phyloP scores from a whole-genome alignment of 2,797 vertebrate genomes.

The Xerus rutilus region DNA sequence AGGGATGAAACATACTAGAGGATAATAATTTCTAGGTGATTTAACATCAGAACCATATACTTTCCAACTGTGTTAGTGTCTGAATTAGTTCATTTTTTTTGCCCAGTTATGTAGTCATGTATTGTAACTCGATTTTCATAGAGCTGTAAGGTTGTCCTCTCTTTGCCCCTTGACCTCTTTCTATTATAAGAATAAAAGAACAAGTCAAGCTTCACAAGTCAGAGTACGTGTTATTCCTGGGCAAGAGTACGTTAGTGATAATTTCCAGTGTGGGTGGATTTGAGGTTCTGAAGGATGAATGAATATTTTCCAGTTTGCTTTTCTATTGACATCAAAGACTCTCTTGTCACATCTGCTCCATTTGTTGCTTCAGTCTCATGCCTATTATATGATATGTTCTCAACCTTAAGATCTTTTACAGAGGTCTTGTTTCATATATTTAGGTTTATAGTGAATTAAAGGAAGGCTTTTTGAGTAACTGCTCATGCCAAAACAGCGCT shows the following conservation, averaged over 20 bases:
- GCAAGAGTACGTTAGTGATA: slow-evolving; percentile 77
- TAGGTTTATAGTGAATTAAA: slow-evolving; percentile 58
- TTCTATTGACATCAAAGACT: slow-evolving; percentile 79
- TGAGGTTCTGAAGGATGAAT: slow-evolving; percentile 82
- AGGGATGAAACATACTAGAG: background rate
- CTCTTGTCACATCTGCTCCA: slow-evolving; percentile 56
- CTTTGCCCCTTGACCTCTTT: slow-evolving; percentile 60
- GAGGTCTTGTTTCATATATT: slow-evolving; percentile 55
- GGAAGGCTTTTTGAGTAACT: slow-evolving; percentile 50
- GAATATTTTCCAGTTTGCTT: slow-evolving; percentile 83
- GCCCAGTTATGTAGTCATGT: background rate
- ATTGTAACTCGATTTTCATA: slow-evolving; percentile 45
- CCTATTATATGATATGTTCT: slow-evolving; percentile 53
- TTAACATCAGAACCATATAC: background rate
- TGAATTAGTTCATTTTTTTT: slow-evolving; percentile 6
- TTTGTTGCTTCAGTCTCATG: slow-evolving; percentile 54
- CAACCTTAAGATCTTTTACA: slow-evolving; percentile 64
- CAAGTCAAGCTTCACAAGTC: slow-evolving; percentile 49
- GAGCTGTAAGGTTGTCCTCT: slow-evolving; percentile 11
- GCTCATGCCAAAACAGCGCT: slow-evolving; percentile 5
- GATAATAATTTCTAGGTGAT: background rate
- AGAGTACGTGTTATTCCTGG: slow-evolving; percentile 71
- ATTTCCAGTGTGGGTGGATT: slow-evolving; percentile 85
- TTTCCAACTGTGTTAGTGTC: background rate
- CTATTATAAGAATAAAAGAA: slow-evolving; percentile 58